Evolutionary conservation across 30 jellyfish, hydroid and myxozoan genomes (phyloP).

Genomic region (Catostylus mosaicus): DNA sequence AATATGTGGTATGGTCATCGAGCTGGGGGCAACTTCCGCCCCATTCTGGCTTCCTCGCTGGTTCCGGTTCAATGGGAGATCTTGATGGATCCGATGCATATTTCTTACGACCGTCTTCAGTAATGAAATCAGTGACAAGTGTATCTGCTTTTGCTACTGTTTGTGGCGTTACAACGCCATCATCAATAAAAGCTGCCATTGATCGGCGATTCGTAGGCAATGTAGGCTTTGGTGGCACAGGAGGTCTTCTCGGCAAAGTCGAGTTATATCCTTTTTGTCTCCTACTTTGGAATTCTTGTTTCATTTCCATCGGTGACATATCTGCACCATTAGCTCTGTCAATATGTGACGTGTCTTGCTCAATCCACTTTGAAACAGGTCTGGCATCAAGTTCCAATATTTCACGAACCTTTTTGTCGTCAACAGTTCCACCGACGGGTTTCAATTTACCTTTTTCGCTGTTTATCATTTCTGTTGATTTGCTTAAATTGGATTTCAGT

Average conservation of each 20-base stretch:
- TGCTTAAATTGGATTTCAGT: constrained; percentile 32
- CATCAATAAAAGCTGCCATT: constrained; percentile 74
- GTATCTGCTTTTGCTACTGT: constrained; percentile 72
- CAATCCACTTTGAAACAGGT: constrained; percentile 39
- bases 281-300: constrained; percentile 79
- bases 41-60: constrained; percentile 86
- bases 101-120: constrained; percentile 85
- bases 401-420: constrained; percentile 72
- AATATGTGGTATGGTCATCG: constrained; percentile 72
- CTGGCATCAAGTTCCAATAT: constrained; percentile 73
- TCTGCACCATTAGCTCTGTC: constrained; percentile 68
- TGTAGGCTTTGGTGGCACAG: constrained; percentile 96
- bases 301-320: constrained; percentile 69
- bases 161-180: background rate
- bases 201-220: constrained; percentile 94
- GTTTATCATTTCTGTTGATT: constrained; percentile 8
- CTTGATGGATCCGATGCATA: constrained; percentile 93
- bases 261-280: constrained; percentile 88
- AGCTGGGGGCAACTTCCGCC: constrained; percentile 99
- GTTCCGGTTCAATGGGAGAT: constrained; percentile 89
- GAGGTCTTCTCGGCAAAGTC: constrained; percentile 80
- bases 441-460: constrained; percentile 31
- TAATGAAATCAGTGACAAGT: constrained; percentile 88
- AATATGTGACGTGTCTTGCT: constrained; percentile 17
- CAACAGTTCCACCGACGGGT: constrained; percentile 39